Conservation (phyloP, 2,797 vertebrate genomes). For the Sphenopsis melanotis region DNA sequence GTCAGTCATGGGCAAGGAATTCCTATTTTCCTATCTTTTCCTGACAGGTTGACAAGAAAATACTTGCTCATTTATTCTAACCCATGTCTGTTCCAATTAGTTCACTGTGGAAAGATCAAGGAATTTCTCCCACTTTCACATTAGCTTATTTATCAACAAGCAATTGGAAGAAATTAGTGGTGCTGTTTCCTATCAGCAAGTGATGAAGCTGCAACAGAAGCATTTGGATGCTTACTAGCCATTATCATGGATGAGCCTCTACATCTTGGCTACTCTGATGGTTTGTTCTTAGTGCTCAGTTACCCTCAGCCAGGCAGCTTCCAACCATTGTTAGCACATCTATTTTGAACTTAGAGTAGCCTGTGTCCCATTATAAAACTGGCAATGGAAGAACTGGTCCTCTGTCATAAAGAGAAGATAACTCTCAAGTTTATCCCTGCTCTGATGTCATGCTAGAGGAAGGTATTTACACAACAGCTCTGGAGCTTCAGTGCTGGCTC, state of each 20-base stretch:
- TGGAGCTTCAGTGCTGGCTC: not conserved
- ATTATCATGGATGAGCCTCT: not conserved
- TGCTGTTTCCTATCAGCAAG: not conserved
- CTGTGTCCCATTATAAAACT: not conserved
- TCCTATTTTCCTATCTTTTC: not conserved
- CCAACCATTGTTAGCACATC: not conserved
- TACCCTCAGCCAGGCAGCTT: not conserved
- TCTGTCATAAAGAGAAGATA: not conserved
- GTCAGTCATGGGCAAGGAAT: not conserved
- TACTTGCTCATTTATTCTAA: not conserved
- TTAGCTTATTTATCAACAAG: not conserved
- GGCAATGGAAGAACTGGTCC: not conserved
- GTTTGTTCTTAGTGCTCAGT: not conserved
- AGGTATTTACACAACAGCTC: not conserved
- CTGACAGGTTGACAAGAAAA: not conserved
- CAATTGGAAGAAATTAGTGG: not conserved
- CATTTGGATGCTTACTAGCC: not conserved
- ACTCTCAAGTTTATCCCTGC: not conserved
- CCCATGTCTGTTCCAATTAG: not conserved
- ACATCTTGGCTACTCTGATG: not conserved
- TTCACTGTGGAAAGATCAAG: not conserved
- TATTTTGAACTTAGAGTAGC: not conserved
- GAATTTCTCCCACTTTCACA: not conserved
- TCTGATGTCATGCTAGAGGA: not conserved
- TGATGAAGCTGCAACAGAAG: not conserved